A percentile compares a stretch with the other conserved stretches of the same genome.
Conservation (phyloP, 2,888 invertebrate species). For the Drosophila paranaensis region DNA sequence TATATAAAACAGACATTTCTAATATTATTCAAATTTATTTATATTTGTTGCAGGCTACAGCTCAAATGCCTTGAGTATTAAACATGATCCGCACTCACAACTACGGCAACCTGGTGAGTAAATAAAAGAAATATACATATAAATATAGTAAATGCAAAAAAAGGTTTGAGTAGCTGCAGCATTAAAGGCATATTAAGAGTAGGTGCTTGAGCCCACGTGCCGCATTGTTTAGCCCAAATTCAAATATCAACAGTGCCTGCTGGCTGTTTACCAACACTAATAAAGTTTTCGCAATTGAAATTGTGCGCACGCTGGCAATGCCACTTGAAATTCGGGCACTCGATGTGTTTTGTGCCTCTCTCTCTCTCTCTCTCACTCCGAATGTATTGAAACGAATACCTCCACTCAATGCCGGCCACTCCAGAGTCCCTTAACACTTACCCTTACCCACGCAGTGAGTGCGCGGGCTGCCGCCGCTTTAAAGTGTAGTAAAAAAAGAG, state of each 20-base stretch:
- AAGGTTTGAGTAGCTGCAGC: constrained; percentile 12
- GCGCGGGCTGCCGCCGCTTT: constrained; percentile 40
- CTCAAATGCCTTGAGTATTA: constrained; percentile 91
- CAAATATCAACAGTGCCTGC: constrained; percentile 48
- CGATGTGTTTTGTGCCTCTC: not conserved
- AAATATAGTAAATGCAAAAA: not conserved
- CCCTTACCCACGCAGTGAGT: not conserved
- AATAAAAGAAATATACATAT: not conserved
- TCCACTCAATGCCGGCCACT: constrained; percentile 51
- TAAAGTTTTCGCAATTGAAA: constrained; percentile 64
- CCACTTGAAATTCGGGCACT: constrained; percentile 59
- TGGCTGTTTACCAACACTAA: constrained; percentile 72
- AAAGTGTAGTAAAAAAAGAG: constrained; percentile 42
- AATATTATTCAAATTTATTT: constrained; percentile 29
- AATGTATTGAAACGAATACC: constrained; percentile 65
- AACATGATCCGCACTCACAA: constrained; percentile 94
- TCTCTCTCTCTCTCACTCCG: not conserved
- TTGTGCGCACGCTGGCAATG: constrained; percentile 62
- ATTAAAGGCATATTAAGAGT: constrained; percentile 36
- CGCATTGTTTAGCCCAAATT: constrained; percentile 50
- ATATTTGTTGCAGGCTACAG: constrained; percentile 91
- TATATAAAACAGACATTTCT: not conserved
- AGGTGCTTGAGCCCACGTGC: constrained; percentile 50
- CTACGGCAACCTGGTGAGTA: constrained; percentile 94
- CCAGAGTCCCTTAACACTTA: constrained; percentile 23